Evolutionary conservation across 2,113 vertebrate genomes (phyloP), one percentile per base, ranked within the genome.

Genomic region (Channa maculata): DNA sequence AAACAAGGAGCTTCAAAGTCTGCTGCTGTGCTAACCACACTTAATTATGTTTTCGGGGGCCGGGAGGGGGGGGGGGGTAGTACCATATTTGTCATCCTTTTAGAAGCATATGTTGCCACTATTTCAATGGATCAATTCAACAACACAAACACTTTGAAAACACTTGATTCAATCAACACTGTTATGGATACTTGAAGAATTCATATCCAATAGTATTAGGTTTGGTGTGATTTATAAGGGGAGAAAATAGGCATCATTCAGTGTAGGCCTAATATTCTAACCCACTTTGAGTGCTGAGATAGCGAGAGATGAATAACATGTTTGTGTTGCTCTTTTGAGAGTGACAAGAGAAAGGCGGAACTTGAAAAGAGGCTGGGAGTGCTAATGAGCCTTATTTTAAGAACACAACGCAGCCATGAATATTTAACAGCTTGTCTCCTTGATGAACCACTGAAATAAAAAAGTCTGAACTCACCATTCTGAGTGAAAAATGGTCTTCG

Each of bases 351-450:
- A 67, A 65, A 87, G 77, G 81, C 87, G 88, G 91, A 91, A 86
- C 89, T 91, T 86, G 83, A 87, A 90, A 89, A 91, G 85, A 91
- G 88, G 86, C 85, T 82, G 89, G 46, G 63, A 89, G 88, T 65
- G 85, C 89, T 94, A 94, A 94, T 93, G 92, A 94, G 92, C 81
- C 91, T 91, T 93, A 92, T 94, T 94, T 94, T 93, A 93, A 92
- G 86, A 93, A 90, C 89, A 87, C 82, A 88, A 91, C 79, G 71
- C 73, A 33, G 5, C 54, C 87, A 92, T 94, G 92, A 93, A 94
- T 93, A 93, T 93, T 93, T 89, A 91, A 85, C 89, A 92, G 86
- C 84, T 70, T 43, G 59, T 75, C 87, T 76, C 75, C 69, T 82
- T 86, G 75, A 90, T 87, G 81, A 88, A 80, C 70, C 79, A 86